Conservation (phyloP, 1,140 invertebrate species). For the Heliconius melpomene region DNA sequence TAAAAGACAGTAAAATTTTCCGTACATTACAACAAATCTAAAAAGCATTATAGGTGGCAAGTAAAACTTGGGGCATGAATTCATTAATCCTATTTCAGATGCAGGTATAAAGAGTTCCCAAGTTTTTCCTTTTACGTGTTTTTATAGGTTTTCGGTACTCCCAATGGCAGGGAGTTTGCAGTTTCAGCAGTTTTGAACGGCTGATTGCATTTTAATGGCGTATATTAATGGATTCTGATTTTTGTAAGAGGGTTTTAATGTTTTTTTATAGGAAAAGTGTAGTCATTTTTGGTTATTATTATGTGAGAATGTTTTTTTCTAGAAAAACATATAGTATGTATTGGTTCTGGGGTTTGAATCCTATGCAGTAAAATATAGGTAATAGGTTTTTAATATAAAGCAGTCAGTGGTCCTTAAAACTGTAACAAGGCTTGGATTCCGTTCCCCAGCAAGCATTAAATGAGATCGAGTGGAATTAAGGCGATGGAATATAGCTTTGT, state of each 20-base stretch:
- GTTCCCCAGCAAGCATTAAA: too few relatives aligned
- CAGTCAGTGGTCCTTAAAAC: too few relatives aligned
- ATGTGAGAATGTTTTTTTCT: not conserved
- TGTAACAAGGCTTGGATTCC: too few relatives aligned
- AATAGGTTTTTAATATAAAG: too few relatives aligned
- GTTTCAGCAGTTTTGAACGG: slow-evolving; percentile 38
- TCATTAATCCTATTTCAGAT: slow-evolving; percentile 50
- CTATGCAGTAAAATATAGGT: too few relatives aligned
- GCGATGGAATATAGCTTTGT: too few relatives aligned
- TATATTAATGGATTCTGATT: slow-evolving; percentile 31
- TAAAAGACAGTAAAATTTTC: not conserved
- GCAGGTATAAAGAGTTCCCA: slow-evolving; percentile 44
- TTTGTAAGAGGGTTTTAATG: slow-evolving; percentile 34
- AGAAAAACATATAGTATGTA: not conserved
- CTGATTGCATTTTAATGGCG: slow-evolving; percentile 45
- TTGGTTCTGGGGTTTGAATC: too few relatives aligned
- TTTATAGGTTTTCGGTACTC: slow-evolving; percentile 39
- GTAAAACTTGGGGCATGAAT: slow-evolving; percentile 46
- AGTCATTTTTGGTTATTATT: slow-evolving; percentile 10
- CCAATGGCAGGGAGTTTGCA: slow-evolving; percentile 35
- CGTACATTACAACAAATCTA: not conserved
- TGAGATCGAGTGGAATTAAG: too few relatives aligned
- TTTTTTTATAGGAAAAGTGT: slow-evolving; percentile 17
- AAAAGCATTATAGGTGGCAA: not conserved
- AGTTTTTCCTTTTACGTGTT: slow-evolving; percentile 39